Conservation (phyloP, 2,888 invertebrate species). For the Carabus problematicus region DNA sequence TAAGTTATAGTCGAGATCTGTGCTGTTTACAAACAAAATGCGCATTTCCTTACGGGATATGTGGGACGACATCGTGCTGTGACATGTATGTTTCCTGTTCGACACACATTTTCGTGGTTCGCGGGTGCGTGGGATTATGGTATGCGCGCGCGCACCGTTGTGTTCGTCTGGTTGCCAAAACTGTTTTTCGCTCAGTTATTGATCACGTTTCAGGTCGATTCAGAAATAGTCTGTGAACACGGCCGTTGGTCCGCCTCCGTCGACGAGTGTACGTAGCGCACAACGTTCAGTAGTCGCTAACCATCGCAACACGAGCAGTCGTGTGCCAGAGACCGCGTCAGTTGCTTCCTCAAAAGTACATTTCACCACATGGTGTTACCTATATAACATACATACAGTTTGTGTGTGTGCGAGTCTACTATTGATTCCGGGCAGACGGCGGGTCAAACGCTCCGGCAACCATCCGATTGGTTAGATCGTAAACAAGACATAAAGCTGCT, state of each 20-base stretch:
- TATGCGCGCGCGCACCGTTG: not conserved
- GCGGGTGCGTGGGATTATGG: not conserved
- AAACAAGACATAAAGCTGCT: no score
- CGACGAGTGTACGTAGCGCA: slow-evolving; percentile 17
- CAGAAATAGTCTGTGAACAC: slow-evolving; percentile 32
- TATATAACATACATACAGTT: not conserved
- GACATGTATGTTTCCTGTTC: no score
- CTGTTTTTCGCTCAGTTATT: slow-evolving; percentile 30
- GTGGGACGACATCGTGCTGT: no score
- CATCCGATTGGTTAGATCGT: not conserved
- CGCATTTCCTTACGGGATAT: no score
- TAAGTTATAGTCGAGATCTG: no score
- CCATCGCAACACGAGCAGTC: slow-evolving; percentile 7
- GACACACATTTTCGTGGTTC: not conserved
- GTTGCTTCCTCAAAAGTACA: not conserved
- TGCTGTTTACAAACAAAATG: no score
- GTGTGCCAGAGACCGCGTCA: slow-evolving; percentile 8
- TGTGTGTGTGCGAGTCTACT: no score
- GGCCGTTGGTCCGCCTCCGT: slow-evolving; percentile 2
- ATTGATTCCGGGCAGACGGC: not conserved
- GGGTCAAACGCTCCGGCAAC: not conserved
- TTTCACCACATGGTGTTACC: not conserved
- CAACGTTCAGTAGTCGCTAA: slow-evolving; percentile 13
- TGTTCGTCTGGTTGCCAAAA: slow-evolving; percentile 27
- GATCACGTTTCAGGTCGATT: slow-evolving; percentile 31